Conservation (phyloP, 2,113 vertebrate species). For the Sterna hirundo region DNA sequence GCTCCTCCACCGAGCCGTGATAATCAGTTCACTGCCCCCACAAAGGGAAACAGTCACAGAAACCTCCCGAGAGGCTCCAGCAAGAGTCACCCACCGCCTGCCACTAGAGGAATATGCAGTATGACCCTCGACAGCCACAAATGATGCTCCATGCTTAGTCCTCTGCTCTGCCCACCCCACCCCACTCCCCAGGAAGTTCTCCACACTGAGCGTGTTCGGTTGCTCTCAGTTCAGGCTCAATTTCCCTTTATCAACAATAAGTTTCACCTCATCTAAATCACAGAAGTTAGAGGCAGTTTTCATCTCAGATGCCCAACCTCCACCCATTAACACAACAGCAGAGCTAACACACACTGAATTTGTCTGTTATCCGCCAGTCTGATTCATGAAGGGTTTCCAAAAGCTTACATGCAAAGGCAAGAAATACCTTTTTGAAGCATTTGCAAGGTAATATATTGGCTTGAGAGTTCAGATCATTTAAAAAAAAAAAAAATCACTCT, state of each 20-base stretch:
- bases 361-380: background rate
- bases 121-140: background rate
- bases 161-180: background rate
- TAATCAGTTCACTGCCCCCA: background rate
- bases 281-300: background rate
- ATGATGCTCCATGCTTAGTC: background rate
- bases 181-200: background rate
- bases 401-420: background rate
- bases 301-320: background rate
- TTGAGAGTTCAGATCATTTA: background rate
- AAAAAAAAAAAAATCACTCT: background rate
- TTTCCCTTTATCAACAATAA: background rate
- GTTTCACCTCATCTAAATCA: background rate
- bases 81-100: background rate
- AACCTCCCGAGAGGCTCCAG: fast-evolving
- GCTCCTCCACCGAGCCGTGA: background rate
- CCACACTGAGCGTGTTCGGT: background rate
- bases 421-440: background rate
- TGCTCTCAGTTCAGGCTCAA: background rate
- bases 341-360: background rate
- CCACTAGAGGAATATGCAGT: background rate
- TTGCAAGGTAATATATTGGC: background rate
- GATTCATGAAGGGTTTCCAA: background rate
- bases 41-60: background rate
- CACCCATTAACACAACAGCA: background rate